Conservation (phyloP, 2,888 invertebrate genomes). For the Agelastica alni region DNA sequence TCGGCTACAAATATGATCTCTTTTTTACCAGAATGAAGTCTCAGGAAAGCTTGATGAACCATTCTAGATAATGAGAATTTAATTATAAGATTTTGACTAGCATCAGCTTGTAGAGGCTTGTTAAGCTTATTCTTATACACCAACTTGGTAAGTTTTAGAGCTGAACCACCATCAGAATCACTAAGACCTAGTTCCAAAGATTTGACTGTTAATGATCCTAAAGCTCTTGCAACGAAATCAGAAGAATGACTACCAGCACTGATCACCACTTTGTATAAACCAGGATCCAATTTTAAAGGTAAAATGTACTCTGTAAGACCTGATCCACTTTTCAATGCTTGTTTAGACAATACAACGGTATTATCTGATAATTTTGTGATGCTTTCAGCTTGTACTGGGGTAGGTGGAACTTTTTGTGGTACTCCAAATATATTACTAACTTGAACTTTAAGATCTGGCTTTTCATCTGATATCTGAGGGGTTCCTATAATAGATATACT, state of each 20-base stretch:
- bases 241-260: slow-evolving; percentile 68
- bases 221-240: slow-evolving; percentile 64
- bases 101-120: slow-evolving; percentile 79
- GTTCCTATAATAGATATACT: slow-evolving; percentile 80
- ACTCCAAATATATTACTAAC: slow-evolving; percentile 78
- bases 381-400: slow-evolving; percentile 72
- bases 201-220: slow-evolving; percentile 77
- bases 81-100: slow-evolving; percentile 80
- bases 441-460: slow-evolving; percentile 66
- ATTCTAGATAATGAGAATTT: slow-evolving; percentile 75
- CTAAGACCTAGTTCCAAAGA: slow-evolving; percentile 84
- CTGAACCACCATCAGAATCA: slow-evolving; percentile 87
- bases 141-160: slow-evolving; percentile 76
- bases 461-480: slow-evolving; percentile 74
- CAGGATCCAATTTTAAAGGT: slow-evolving; percentile 80
- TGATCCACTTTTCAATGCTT: slow-evolving; percentile 60
- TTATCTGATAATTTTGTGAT: slow-evolving; percentile 74
- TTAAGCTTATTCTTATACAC: slow-evolving; percentile 69
- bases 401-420: slow-evolving; percentile 70
- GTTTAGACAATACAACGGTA: slow-evolving; percentile 74
- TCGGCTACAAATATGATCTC: slow-evolving; percentile 96
- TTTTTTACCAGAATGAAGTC: slow-evolving; percentile 69
- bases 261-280: slow-evolving; percentile 81
- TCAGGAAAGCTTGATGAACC: slow-evolving; percentile 82
- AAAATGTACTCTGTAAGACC: slow-evolving; percentile 74